A percentile compares a stretch with the other conserved stretches of the same genome.
Evolutionary conservation across 2,113 vertebrate species (phyloP).

Genomic region (Poeciliopsis prolifica): DNA sequence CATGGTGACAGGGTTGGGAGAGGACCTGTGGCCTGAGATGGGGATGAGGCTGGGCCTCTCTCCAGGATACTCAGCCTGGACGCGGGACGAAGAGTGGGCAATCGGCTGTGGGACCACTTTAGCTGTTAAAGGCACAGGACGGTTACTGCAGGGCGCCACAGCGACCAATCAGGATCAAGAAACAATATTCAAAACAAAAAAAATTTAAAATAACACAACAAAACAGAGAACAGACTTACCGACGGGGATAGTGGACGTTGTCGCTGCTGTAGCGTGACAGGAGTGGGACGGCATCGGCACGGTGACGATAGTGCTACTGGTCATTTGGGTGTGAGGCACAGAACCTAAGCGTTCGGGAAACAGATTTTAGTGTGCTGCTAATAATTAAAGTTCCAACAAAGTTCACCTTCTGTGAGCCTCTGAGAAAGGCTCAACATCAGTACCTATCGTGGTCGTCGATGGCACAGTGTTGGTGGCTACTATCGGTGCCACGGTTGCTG

Average conservation of each 20-base stretch:
- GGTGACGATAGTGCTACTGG: constrained; percentile 92
- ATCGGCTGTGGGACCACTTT: constrained; percentile 99
- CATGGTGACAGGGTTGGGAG: constrained; percentile 96
- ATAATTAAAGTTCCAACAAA: background rate
- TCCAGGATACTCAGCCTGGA: constrained; percentile 92
- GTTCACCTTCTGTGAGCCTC: no score
- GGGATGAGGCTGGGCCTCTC: constrained; percentile 93
- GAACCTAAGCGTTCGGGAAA: constrained; percentile 79
- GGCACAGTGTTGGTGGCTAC: constrained; percentile 94
- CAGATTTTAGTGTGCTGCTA: background rate
- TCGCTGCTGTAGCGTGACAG: constrained; percentile 94
- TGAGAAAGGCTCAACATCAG: background rate
- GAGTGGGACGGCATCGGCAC: constrained; percentile 99
- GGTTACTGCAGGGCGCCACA: background rate
- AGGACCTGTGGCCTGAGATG: constrained; percentile 91
- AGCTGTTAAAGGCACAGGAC: constrained; percentile 75
- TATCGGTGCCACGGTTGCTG: constrained; percentile 97
- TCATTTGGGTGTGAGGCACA: constrained; percentile 91
- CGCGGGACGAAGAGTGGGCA: constrained; percentile 92
- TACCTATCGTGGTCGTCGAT: constrained; percentile 91
- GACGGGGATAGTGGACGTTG: constrained; percentile 95
- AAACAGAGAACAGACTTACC: constrained; percentile 80
- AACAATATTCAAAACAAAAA: background rate
- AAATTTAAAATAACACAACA: no score
- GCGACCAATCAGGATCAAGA: background rate